phyloP scores from a whole-genome alignment of 2,888 invertebrate genomes.

The Himalopsyche japonica region DNA sequence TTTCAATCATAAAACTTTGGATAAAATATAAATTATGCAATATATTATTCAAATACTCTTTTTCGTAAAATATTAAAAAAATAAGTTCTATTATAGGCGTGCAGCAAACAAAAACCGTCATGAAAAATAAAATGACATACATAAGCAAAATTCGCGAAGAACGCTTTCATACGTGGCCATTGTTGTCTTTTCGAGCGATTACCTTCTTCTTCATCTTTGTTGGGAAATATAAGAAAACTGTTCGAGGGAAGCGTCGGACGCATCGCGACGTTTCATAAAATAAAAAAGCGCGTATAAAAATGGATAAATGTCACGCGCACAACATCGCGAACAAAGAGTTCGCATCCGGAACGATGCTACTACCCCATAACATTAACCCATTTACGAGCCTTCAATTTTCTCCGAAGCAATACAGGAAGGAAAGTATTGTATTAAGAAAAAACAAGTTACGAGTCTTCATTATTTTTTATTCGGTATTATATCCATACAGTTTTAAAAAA shows the following conservation, averaged over 20 bases:
- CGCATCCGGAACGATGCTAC: not conserved
- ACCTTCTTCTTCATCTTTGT: not conserved
- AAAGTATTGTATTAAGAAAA: not conserved
- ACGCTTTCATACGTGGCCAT: not conserved
- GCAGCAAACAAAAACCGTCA: not conserved
- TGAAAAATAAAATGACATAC: not conserved
- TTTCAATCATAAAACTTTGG: too few relatives aligned
- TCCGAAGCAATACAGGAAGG: not conserved
- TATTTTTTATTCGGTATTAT: not conserved
- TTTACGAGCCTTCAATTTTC: not conserved
- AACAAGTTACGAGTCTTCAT: not conserved
- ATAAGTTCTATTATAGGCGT: too few relatives aligned
- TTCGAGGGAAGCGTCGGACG: not conserved
- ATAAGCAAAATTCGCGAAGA: not conserved
- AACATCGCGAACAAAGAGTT: not conserved
- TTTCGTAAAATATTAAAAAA: too few relatives aligned
- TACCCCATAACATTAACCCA: not conserved
- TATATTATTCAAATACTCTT: too few relatives aligned
- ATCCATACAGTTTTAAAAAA: too few relatives aligned
- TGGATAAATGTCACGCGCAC: not conserved
- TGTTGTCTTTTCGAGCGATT: not conserved
- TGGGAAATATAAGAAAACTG: not conserved
- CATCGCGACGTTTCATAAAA: not conserved
- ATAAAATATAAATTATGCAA: too few relatives aligned
- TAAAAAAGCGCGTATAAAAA: not conserved